Base-by-base conservation (phyloP, 2,888 invertebrate species). In the Erebia palarica region DNA sequence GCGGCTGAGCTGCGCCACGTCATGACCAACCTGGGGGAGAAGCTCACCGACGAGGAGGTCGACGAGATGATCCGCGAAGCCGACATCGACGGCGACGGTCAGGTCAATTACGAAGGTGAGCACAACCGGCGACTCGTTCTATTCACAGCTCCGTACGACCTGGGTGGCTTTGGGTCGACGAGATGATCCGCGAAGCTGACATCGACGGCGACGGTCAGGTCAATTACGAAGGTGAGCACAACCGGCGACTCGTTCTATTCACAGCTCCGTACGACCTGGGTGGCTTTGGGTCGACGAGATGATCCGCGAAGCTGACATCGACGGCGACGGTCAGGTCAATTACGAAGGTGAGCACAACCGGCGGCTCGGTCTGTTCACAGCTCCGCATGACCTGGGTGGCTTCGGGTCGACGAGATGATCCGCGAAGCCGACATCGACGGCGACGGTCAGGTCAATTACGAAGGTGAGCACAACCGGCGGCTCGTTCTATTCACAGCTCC, bases 21-120 rank as follows among this genome's bases (percentile, higher is more conserved):
- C 79, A 99, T 99, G 99, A 99, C 99, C 94, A 99, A 99, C 95
- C 96, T 99, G 84, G 99, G 99, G 76, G 99, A 99, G 94, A 99
- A 99, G 94, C 96, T 99, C 89, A 99, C 99, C 87, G 99, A 99
- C 94, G 99, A 99, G 94, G 99, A 99, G 93, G 99, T 99, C 83
- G 99, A 99, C 92, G 99, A 99, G 94, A 99, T 99, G 99, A 99
- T 99, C 94, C 96, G 98, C 92, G 98, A 98, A 95, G 99, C 99
- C 84, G 99, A 99, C 94, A 98, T 99, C 94, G 99, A 99, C 93
- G 99, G 98, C 88, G 99, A 99, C 94, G 99, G 99, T 83, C 98
- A 99, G 95, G 98, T 99, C 94, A 98, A 98, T 96, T 98, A 98
- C 94, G 97, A 98, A 96, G 98, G 97, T 97, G 86, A 91, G 92